Conservation (phyloP, 53 echinoderm and acorn worm genomes). For the Apostichopus leukothele region DNA sequence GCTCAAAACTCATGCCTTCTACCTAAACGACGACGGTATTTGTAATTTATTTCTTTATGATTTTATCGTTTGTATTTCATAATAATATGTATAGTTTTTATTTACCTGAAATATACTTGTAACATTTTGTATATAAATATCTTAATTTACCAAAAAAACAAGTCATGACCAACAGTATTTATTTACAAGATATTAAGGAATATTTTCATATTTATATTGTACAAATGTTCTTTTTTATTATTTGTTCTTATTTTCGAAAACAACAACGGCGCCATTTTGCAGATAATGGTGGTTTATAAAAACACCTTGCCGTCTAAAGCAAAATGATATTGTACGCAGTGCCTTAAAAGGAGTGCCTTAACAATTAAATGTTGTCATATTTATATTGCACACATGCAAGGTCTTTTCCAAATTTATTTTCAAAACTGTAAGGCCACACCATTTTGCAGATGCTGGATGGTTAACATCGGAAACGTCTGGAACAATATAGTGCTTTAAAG, state of each 20-base stretch:
- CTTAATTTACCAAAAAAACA: constrained; percentile 25
- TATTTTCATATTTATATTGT: constrained; percentile 11
- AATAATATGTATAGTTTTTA: constrained; percentile 23
- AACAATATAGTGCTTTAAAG: no score
- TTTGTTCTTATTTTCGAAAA: not conserved
- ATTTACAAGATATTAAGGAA: constrained; percentile 9
- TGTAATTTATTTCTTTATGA: not conserved
- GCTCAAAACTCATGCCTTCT: constrained; percentile 22
- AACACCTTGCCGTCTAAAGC: no score
- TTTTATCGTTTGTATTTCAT: not conserved
- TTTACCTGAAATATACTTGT: constrained; percentile 37
- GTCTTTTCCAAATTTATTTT: no score
- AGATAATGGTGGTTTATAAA: no score
- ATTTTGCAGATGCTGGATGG: no score
- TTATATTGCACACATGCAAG: no score
- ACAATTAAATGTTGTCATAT: no score
- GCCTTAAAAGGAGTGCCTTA: no score
- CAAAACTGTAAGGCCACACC: no score
- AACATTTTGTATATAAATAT: constrained; percentile 37
- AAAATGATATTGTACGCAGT: no score
- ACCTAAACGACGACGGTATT: not conserved
- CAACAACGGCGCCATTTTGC: no score
- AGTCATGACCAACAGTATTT: constrained; percentile 40
- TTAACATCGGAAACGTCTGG: no score
- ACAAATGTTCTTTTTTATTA: not conserved